These are phyloP conservation scores for Trichomalopsis sarcophagae DNA, from an alignment of 1,140 invertebrate genomes.

Conservation along the genomic window DNA sequence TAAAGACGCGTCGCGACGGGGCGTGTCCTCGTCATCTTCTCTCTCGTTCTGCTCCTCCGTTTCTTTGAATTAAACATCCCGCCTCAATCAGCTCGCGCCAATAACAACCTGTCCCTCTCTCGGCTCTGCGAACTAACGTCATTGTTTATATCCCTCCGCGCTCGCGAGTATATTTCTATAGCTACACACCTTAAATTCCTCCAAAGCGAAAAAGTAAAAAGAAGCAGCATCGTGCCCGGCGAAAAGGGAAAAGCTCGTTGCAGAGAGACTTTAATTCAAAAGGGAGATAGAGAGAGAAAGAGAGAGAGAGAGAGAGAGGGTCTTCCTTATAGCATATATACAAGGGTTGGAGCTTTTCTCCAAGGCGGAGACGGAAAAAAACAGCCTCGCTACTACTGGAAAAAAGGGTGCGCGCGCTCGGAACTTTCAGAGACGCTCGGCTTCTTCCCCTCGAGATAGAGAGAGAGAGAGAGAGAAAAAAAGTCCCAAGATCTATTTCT, in stretches of 20 bases:
- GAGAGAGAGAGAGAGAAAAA: conserved; percentile 25
- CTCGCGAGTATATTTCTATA: not conserved
- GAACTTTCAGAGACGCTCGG: not conserved
- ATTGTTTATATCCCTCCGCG: not conserved
- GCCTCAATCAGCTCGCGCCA: conserved; percentile 63
- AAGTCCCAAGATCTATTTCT: conserved; percentile 61
- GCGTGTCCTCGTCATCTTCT: conserved; percentile 34
- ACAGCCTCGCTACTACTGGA: conserved; percentile 39
- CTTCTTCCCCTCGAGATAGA: not conserved
- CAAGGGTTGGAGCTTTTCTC: conserved; percentile 14
- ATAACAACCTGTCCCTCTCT: conserved; percentile 5
- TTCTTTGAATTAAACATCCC: conserved; percentile 71
- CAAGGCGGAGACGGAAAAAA: conserved; percentile 30
- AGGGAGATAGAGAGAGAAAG: conserved; percentile 44
- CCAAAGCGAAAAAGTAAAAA: no score
- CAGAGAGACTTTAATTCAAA: conserved; percentile 50
- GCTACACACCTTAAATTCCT: not conserved
- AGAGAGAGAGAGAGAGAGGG: conserved; percentile 53
- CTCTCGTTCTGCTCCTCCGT: conserved; percentile 47
- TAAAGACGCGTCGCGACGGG: conserved; percentile 22
- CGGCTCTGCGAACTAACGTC: not conserved
- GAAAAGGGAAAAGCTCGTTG: conserved; percentile 38
- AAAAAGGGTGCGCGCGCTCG: conserved; percentile 12
- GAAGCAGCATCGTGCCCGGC: not conserved
- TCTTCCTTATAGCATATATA: conserved; percentile 24